Conservation (phyloP, 2,113 vertebrate genomes). For the Nibea albiflora region DNA sequence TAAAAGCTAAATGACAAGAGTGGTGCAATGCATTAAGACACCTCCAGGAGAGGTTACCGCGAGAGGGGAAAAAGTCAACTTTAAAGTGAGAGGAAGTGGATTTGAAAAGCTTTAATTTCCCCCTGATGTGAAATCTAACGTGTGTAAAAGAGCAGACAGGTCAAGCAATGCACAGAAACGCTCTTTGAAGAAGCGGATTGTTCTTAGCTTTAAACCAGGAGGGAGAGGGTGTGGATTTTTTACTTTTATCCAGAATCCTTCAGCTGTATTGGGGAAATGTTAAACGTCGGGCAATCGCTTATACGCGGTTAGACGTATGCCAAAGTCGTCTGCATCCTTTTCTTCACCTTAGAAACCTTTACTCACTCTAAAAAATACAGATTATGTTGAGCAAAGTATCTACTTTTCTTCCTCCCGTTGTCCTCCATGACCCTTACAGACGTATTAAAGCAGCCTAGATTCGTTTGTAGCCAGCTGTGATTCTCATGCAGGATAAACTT, state of each 20-base stretch:
- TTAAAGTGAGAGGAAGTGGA: constrained; percentile 10
- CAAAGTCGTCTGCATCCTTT: neutral
- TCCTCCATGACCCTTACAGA: constrained; percentile 19
- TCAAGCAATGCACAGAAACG: neutral
- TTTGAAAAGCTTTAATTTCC: constrained; percentile 19
- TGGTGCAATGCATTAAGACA: constrained; percentile 27
- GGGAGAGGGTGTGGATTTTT: neutral
- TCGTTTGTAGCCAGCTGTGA: neutral
- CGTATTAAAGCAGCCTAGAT: neutral
- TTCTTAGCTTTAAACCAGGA: constrained; percentile 1
- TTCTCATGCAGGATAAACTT: neutral
- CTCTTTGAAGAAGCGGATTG: constrained; percentile 1
- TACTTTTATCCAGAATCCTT: constrained; percentile 9
- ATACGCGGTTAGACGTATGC: neutral
- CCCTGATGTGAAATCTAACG: constrained; percentile 9
- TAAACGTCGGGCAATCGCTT: neutral
- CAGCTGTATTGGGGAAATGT: neutral
- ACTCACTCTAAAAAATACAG: too few relatives aligned
- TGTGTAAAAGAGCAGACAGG: neutral
- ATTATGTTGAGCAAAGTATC: neutral
- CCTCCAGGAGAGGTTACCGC: neutral
- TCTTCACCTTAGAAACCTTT: neutral
- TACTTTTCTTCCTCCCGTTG: neutral
- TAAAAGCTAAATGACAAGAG: constrained; percentile 31
- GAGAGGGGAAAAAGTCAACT: neutral